phyloP scores from a whole-genome alignment of 2,113 vertebrate species.

The Psammodynastes pulverulentus region DNA sequence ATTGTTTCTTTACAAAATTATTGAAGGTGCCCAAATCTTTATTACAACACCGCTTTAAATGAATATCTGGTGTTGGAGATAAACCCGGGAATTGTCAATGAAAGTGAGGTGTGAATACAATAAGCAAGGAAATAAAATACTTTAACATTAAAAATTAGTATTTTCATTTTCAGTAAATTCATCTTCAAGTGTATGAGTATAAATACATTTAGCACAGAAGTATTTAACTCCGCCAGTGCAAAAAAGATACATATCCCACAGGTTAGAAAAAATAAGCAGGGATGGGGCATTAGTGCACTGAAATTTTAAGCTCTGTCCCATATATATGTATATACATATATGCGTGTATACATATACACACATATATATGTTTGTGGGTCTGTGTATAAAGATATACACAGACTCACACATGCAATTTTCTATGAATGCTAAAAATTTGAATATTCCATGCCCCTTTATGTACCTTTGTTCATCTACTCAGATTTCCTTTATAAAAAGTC shows the following conservation, averaged over 20 bases:
- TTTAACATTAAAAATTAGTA: conserved; percentile 48
- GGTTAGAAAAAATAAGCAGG: conserved; percentile 44
- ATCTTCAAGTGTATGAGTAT: conserved; percentile 61
- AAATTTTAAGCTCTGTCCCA: conserved; percentile 30
- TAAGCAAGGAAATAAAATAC: conserved; percentile 44
- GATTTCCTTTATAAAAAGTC: conserved; percentile 31
- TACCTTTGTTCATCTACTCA: conserved; percentile 22
- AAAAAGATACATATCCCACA: conserved; percentile 68
- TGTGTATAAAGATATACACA: conserved; percentile 18
- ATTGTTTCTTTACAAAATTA: neutral
- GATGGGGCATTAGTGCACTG: conserved; percentile 33
- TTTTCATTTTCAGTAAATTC: conserved; percentile 49
- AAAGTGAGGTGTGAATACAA: conserved; percentile 47
- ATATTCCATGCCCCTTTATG: conserved; percentile 6
- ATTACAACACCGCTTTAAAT: conserved; percentile 8
- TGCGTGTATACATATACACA: neutral
- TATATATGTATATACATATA: conserved; percentile 25
- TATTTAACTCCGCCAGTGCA: conserved; percentile 70
- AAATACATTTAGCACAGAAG: conserved; percentile 63
- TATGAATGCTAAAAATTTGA: conserved; percentile 12
- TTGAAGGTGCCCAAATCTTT: neutral
- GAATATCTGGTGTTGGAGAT: conserved; percentile 2
- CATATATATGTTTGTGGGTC: neutral
- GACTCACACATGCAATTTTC: conserved; percentile 7
- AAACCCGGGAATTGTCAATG: conserved; percentile 30